Evolutionary conservation across 2,797 vertebrate genomes (phyloP).

Genomic region (Amniataba percoides): DNA sequence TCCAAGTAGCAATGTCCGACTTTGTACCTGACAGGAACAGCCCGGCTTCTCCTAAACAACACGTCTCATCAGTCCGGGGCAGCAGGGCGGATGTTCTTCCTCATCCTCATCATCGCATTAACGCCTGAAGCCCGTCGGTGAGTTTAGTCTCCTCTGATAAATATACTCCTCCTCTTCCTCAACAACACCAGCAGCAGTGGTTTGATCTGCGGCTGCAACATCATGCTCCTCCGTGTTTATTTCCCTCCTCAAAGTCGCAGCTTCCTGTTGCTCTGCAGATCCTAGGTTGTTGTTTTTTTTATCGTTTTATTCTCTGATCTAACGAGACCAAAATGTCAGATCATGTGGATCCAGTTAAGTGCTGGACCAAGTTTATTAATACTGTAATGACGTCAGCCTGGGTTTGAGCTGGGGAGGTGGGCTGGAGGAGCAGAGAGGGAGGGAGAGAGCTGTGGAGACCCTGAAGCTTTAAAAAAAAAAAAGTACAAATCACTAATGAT

Average conservation of each 20-base stretch:
- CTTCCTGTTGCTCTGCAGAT: slow-evolving; percentile 1
- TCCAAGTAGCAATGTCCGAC: slow-evolving; percentile 43
- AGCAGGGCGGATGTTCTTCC: slow-evolving; percentile 56
- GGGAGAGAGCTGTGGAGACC: neutral
- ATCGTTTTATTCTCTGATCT: neutral
- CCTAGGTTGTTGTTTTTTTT: neutral
- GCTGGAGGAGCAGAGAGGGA: neutral
- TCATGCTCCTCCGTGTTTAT: neutral
- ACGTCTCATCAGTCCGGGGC: neutral
- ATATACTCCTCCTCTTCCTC: neutral
- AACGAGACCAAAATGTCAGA: neutral
- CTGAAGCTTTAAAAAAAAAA: neutral
- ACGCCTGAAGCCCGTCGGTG: slow-evolving; percentile 68
- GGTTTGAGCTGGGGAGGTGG: neutral
- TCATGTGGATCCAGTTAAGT: slow-evolving; percentile 25
- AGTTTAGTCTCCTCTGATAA: slow-evolving; percentile 48
- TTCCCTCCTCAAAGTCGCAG: neutral
- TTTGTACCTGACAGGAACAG: slow-evolving; percentile 24
- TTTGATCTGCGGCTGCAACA: slow-evolving; percentile 2
- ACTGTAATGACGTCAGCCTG: slow-evolving; percentile 48
- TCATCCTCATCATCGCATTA: slow-evolving; percentile 27
- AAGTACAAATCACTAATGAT: neutral
- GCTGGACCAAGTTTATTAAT: slow-evolving; percentile 22
- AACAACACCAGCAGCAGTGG: neutral
- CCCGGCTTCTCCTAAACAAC: slow-evolving; percentile 32